Conservation (phyloP, 2,888 invertebrate genomes). For the Sericinus montela region DNA sequence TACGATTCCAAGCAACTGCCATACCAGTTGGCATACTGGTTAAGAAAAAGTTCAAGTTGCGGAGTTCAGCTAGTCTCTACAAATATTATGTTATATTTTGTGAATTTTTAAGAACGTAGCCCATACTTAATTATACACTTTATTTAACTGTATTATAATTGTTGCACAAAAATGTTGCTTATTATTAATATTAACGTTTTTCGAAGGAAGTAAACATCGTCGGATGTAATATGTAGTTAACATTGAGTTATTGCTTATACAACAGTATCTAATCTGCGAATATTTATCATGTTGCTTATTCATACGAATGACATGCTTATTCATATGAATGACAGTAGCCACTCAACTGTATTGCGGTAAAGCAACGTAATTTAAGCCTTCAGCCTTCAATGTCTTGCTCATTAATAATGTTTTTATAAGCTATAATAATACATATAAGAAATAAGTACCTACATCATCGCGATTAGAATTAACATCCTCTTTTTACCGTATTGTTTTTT, state of each 20-base stretch:
- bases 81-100: no score
- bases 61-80: no score
- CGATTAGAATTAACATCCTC: slow-evolving; percentile 4
- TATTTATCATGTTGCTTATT: slow-evolving; percentile 14
- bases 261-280: slow-evolving; percentile 5
- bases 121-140: no score
- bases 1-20: no score
- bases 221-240: neutral
- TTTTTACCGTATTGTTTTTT: no score
- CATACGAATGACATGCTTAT: slow-evolving; percentile 16
- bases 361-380: slow-evolving; percentile 18
- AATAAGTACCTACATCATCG: slow-evolving; percentile 11
- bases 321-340: slow-evolving; percentile 18
- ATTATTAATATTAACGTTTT: no score
- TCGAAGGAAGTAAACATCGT: no score
- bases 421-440: slow-evolving; percentile 3
- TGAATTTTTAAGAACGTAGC: no score
- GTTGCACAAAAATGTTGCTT: no score
- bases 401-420: slow-evolving; percentile 18
- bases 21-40: no score
- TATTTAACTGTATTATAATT: no score
- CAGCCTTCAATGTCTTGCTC: slow-evolving; percentile 18
- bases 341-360: slow-evolving; percentile 14
- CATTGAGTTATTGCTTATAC: neutral
- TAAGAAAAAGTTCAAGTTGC: no score